Evolutionary conservation across 2,888 invertebrate genomes (phyloP).

Genomic region (Lochmaea crataegi): DNA sequence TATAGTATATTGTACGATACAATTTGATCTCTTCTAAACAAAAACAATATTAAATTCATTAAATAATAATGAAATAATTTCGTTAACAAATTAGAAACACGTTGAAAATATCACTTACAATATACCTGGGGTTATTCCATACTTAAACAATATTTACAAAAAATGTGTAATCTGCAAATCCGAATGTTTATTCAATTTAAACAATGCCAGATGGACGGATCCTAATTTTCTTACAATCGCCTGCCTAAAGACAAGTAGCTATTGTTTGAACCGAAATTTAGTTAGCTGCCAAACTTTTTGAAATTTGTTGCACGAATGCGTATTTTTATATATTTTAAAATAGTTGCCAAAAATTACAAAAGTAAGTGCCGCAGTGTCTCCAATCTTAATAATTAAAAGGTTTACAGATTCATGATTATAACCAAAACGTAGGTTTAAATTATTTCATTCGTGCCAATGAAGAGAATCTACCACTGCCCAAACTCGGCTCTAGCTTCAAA

Average conservation of each 20-base stretch:
- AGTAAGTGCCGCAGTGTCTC: neutral
- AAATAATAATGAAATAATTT: conserved; percentile 36
- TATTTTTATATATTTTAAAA: no score
- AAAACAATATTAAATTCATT: conserved; percentile 8
- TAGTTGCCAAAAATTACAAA: neutral
- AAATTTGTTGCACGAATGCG: neutral
- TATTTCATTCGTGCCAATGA: no score
- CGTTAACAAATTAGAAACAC: conserved; percentile 25
- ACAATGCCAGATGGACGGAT: conserved; percentile 59
- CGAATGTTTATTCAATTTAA: conserved; percentile 34
- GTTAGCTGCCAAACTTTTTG: neutral
- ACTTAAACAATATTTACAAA: conserved; percentile 38
- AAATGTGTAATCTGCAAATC: conserved; percentile 31
- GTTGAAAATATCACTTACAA: conserved; percentile 30
- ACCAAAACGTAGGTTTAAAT: no score
- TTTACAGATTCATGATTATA: no score
- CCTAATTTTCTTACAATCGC: conserved; percentile 53
- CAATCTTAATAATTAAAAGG: no score
- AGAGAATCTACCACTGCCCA: no score
- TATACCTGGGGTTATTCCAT: conserved; percentile 20
- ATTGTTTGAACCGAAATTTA: neutral
- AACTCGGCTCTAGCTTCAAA: no score
- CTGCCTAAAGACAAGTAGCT: neutral
- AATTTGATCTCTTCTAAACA: conserved; percentile 39
- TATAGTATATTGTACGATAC: conserved; percentile 44